Evolutionary conservation across 2,888 invertebrate species (phyloP), one percentile per base, ranked within the genome.

Genomic region (Nomada ruficornis): DNA sequence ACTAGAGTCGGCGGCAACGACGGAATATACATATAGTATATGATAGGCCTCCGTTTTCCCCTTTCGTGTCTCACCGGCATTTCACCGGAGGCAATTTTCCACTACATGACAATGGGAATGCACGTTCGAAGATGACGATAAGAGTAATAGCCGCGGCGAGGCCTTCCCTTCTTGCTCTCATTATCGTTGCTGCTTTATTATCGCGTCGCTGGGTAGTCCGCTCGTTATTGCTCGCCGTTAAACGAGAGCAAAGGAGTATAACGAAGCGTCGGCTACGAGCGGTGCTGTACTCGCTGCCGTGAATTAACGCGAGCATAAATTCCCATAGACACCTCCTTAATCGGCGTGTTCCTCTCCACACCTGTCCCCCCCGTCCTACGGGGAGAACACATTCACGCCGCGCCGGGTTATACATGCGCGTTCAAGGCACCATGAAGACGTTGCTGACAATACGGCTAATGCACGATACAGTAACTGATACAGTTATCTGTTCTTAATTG

Each of bases 241-340:
- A 91, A 88, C 88, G 89, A 84, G 88, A 89, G 90, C 87, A 88
- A 90, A 91, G 86, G 85, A 91, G 86, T 88, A 83, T 86, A 89
- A 89, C 86, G 83, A 83, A 74, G 67, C 20, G 23, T n/a, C 67
- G 69, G 68, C 59, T 44, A 65, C 72, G 57, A 62, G 64, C 77
- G 57, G 29, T 26, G 57, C 52, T 72, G 55, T 72, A 73, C 64
- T 76, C 75, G 81, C 77, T 82, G 86, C 83, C 72, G 80, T 85
- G 87, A 88, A 90, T 89, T 86, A 89, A 86, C 88, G 86, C 84
- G 84, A 77, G 82, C 86, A 86, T 90, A 90, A 91, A 89, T 90
- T 89, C 89, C 86, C 89, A 88, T 89, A 89, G 88, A 88, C 88
- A 85, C 86, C 83, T 85, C 81, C 83, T 83, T 88, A 88, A 88